These are phyloP conservation scores for Stramonita haemastoma DNA, from an alignment of 2,888 invertebrate genomes.

Conservation along the genomic window DNA sequence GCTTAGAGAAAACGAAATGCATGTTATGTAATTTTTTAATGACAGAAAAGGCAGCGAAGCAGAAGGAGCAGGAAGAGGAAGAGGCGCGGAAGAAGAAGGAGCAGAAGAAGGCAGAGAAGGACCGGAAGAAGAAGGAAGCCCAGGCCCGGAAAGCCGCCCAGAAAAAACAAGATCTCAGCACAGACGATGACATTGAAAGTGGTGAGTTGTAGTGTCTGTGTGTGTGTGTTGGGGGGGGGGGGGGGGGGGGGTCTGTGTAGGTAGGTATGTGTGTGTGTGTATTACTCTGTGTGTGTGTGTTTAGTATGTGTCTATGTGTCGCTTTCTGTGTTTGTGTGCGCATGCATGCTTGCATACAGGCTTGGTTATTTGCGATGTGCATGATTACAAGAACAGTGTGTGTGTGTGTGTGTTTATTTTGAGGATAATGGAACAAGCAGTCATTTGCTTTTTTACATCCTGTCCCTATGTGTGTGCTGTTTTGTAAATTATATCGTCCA, in stretches of 20 bases:
- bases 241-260: not conserved
- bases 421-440: too few species aligned
- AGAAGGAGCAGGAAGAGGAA: constrained; percentile 50
- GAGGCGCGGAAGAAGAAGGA: constrained; percentile 53
- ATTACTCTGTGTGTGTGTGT: not conserved
- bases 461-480: too few species aligned
- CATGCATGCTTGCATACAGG: too few species aligned
- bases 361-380: too few species aligned
- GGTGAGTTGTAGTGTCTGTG: not conserved
- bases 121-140: constrained; percentile 35
- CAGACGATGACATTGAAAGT: constrained; percentile 34
- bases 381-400: too few species aligned
- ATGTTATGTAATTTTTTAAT: not conserved
- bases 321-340: too few species aligned
- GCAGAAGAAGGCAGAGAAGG: constrained; percentile 55
- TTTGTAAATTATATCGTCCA: too few species aligned
- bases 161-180: not conserved
- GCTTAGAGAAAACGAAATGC: not conserved
- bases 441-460: too few species aligned
- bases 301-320: not conserved
- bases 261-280: not conserved
- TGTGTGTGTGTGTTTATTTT: too few species aligned
- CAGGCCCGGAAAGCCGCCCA: not conserved
- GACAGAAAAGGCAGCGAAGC: constrained; percentile 50
- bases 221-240: not conserved